These are phyloP conservation scores for Athripsodes cinereus DNA, from an alignment of 2,888 invertebrate species.

Conservation along the genomic window DNA sequence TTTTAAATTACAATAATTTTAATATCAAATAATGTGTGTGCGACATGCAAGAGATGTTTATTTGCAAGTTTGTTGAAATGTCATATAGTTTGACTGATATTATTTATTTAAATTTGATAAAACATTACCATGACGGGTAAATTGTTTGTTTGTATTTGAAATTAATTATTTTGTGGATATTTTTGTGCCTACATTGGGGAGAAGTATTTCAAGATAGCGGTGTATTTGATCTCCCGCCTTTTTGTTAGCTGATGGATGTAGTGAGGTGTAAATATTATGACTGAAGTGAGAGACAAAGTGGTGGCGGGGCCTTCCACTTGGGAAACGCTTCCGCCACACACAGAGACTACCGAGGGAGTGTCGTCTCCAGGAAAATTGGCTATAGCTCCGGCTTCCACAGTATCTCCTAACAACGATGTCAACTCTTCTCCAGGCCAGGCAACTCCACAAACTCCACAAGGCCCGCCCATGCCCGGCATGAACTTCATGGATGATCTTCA, in stretches of 20 bases:
- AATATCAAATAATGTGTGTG: not conserved
- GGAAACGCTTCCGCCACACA: conserved; percentile 41
- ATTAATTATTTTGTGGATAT: not conserved
- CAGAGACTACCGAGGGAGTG: conserved; percentile 45
- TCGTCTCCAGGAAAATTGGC: conserved; percentile 35
- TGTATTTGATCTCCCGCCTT: conserved; percentile 20
- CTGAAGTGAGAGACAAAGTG: conserved; percentile 50
- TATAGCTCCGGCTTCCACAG: not conserved
- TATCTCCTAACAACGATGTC: conserved; percentile 37
- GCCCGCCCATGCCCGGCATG: conserved; percentile 49
- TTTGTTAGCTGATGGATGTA: conserved; percentile 12
- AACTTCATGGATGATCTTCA: conserved; percentile 44
- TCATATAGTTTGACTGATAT: conserved; percentile 1
- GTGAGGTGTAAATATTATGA: conserved; percentile 34
- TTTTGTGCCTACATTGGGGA: not conserved
- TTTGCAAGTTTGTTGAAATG: conserved; percentile 5
- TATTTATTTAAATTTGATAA: not conserved
- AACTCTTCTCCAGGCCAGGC: conserved; percentile 18
- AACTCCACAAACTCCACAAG: conserved; percentile 53
- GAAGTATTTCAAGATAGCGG: not conserved
- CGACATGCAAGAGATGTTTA: not conserved
- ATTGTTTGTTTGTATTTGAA: not conserved
- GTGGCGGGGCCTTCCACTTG: conserved; percentile 46
- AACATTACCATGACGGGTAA: not conserved
- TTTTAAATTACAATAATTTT: not conserved